phyloP scores from a whole-genome alignment of 2,113 vertebrate genomes.

The Anser cygnoides region DNA sequence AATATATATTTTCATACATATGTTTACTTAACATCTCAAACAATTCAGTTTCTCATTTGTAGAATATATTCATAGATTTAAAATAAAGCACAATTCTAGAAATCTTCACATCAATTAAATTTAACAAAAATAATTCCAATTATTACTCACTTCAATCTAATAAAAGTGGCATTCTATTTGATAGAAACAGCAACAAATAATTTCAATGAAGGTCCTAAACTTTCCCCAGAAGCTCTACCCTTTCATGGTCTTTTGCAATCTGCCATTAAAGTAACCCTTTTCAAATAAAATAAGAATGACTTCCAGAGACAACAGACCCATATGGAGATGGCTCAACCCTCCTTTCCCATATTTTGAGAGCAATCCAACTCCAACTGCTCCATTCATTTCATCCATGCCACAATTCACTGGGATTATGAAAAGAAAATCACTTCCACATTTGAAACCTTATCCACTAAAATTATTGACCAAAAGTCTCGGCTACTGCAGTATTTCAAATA shows the following conservation, averaged over 20 bases:
- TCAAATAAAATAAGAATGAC: not conserved
- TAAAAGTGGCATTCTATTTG: not conserved
- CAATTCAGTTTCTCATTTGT: not conserved
- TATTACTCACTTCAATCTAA: not conserved
- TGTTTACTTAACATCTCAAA: not conserved
- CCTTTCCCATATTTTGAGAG: not conserved
- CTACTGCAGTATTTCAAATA: not conserved
- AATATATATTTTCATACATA: not conserved
- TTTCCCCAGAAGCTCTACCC: not conserved
- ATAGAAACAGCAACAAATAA: not conserved
- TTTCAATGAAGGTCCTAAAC: not conserved
- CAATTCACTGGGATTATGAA: rapidly evolving
- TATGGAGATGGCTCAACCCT: not conserved
- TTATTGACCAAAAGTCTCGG: not conserved
- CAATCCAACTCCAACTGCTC: not conserved
- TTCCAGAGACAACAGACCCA: not conserved
- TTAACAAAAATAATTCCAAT: not conserved
- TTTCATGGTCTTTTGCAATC: not conserved
- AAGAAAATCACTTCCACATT: not conserved
- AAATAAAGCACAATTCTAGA: not conserved
- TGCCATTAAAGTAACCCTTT: not conserved
- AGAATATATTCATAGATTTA: not conserved
- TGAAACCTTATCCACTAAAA: not conserved
- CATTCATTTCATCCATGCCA: not conserved
- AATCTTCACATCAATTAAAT: not conserved